Percentiles rank a stretch among this genome's conserved stretches.
Conservation (phyloP, 1,140 invertebrate genomes). For the Goniozus legneri region DNA sequence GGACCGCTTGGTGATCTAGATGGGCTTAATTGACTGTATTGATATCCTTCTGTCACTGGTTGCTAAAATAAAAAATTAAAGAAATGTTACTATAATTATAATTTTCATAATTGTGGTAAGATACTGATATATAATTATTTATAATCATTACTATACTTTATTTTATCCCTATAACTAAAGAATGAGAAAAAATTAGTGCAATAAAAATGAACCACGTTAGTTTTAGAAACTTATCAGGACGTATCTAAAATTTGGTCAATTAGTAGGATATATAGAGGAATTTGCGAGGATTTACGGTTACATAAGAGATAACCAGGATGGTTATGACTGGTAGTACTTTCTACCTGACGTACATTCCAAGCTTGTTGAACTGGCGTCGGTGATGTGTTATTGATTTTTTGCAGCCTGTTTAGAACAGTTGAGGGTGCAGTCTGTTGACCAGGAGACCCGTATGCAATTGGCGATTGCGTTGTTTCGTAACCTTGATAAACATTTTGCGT, state of each 20-base stretch:
- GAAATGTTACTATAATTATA: too few relatives aligned
- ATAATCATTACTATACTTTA: too few relatives aligned
- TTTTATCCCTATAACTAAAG: too few relatives aligned
- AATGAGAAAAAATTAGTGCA: too few relatives aligned
- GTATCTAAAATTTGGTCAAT: too few relatives aligned
- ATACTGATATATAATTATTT: too few relatives aligned
- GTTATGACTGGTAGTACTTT: background rate
- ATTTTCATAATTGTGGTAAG: too few relatives aligned
- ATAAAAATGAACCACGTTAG: too few relatives aligned
- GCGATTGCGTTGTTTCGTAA: conserved; percentile 69
- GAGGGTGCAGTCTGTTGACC: conserved; percentile 51
- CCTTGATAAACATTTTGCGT: conserved; percentile 67
- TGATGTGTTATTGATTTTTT: conserved; percentile 64
- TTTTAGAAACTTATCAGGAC: too few relatives aligned
- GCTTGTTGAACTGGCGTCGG: conserved; percentile 65
- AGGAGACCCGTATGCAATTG: conserved; percentile 63
- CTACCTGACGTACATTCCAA: conserved; percentile 56
- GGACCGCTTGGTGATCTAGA: conserved; percentile 75
- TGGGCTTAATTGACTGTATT: conserved; percentile 79
- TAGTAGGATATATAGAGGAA: too few relatives aligned
- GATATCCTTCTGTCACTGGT: conserved; percentile 63
- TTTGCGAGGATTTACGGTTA: too few relatives aligned
- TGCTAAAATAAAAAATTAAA: conserved; percentile 28
- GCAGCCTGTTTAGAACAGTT: conserved; percentile 62
- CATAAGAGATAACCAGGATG: background rate